Evolutionary conservation across 2,888 invertebrate species (phyloP), one percentile per base, ranked within the genome.

Genomic region (Limnephilus rhombicus): DNA sequence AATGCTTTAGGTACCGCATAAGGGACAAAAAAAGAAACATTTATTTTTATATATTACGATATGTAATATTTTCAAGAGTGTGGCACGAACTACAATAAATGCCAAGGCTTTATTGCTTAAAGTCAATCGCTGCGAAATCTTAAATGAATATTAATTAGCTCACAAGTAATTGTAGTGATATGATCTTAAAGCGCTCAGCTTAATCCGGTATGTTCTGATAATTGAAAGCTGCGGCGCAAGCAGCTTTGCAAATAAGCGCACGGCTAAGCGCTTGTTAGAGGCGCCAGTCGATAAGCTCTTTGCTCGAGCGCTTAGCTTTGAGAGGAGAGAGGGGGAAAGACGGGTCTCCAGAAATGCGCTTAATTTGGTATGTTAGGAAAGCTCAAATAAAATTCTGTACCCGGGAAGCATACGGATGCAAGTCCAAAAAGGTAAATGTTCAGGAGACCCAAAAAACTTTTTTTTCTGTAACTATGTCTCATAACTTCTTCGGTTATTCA

Each of bases 181-280:
- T 68, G 68, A 68, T 68, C 68, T 24, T n/a, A 24, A n/a, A 68
- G 68, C 24, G 24, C 68, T 68, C 24, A 68, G 68, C 68, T 83
- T 37, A 37, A 83, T 83, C 83, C 41, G 18, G 87, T 80, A 90
- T 68, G 68, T 68, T 68, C 68, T 80, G 86, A 91, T 92, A 92
- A 92, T 91, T 91, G 91, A 90, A 90, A 91, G 91, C 91, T 91
- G 89, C 81, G 82, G 90, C 91, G 90, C 90, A 92, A 92, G 91
- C 87, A 45, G 92, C 91, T 92, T 92, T 92, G 88, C 29, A 81
- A 90, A 68, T 68, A 68, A 68, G 68, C 68, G 68, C 68, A 68
- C 24, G 68, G 68, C 83, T 92, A 92, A 92, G 92, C 92, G 91
- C 92, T 92, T 92, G 92, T 92, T 92, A 92, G 92, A 90, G 91